Base-by-base conservation (phyloP, 2,113 vertebrate species). In the Paralichthys olivaceus region DNA sequence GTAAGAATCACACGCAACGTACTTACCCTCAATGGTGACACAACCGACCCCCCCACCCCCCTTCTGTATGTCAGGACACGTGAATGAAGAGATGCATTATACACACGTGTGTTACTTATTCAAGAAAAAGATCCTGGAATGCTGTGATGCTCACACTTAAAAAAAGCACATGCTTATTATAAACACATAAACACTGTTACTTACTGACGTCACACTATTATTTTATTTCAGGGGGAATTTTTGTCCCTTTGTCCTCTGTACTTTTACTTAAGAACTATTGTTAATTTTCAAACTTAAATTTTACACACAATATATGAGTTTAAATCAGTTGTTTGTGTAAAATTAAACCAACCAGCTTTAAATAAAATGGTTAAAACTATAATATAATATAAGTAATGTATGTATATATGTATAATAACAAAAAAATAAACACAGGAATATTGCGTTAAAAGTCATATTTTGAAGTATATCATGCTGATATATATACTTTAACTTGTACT, bases 41-140 rank as follows among this genome's bases (percentile, higher is more conserved):
- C 20, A 60, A 85, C 83, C 67, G 9, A 11, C 37, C 37, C 37
- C 0, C 51, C 43, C 12, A 2, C 77, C 76, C 56, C 56, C 28
- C 4, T 4, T 34, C 25, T 22, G 2, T 15, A 1, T 29, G 51
- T 13, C 8, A 22, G 2, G 0, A 29, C 28, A 20, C 3, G 23
- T 2, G 23, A 55, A 25, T 25, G 6, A 1, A 47, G n/a, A 55
- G 20, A 61, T 29, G 2, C 19, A 15, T 12, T 23, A 28, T 12
- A 53, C 19, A n/a, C 15, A 17, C 19, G 34, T 11, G 6, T 15
- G 6, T 14, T 19, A 49, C 11, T 43, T 72, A 2, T 55, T 13
- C 25, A 14, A n/a, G 22, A 49, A 22, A 34, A 65, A 34, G 20
- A 47, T 47, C 13, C 15, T 47, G 2, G 15, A 40, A 40, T 9